phyloP scores from a whole-genome alignment of 2,888 invertebrate genomes.

The Drosophila tripunctata region DNA sequence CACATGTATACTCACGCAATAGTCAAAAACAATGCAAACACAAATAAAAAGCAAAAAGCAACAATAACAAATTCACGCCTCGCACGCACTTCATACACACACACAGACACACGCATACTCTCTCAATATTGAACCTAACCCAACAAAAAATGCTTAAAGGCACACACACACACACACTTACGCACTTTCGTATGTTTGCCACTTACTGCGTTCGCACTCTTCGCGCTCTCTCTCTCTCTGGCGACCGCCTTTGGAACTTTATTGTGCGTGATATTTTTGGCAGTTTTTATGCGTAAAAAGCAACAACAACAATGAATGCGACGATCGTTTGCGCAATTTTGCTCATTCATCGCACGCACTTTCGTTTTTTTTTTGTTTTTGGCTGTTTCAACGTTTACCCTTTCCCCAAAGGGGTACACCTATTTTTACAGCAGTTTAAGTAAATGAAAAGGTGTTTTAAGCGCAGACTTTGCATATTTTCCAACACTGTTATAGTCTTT shows the following conservation, averaged over 20 bases:
- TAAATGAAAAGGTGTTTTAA: background rate
- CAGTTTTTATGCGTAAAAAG: constrained; percentile 55
- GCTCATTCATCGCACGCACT: constrained; percentile 71
- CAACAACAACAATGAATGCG: constrained; percentile 15
- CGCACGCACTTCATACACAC: constrained; percentile 48
- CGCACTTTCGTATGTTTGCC: constrained; percentile 1
- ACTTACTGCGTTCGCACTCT: constrained; percentile 14
- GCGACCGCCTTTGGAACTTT: constrained; percentile 19
- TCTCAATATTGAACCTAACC: constrained; percentile 69
- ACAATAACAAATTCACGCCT: constrained; percentile 55
- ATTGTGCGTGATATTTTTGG: constrained; percentile 58
- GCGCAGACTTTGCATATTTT: background rate
- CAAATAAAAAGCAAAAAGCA: constrained; percentile 22
- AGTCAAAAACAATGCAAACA: constrained; percentile 32
- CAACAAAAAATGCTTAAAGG: constrained; percentile 70
- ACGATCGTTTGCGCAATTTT: constrained; percentile 74
- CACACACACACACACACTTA: constrained; percentile 33
- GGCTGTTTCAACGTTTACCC: constrained; percentile 7
- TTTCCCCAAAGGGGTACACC: background rate
- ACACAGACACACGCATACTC: constrained; percentile 6
- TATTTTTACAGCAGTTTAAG: background rate
- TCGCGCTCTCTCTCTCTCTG: constrained; percentile 10
- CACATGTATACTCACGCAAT: constrained; percentile 20
- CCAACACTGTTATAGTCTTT: background rate
- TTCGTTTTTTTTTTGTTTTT: constrained; percentile 48